Base-by-base conservation (phyloP, 1,140 invertebrate genomes). In the Arion vulgaris region DNA sequence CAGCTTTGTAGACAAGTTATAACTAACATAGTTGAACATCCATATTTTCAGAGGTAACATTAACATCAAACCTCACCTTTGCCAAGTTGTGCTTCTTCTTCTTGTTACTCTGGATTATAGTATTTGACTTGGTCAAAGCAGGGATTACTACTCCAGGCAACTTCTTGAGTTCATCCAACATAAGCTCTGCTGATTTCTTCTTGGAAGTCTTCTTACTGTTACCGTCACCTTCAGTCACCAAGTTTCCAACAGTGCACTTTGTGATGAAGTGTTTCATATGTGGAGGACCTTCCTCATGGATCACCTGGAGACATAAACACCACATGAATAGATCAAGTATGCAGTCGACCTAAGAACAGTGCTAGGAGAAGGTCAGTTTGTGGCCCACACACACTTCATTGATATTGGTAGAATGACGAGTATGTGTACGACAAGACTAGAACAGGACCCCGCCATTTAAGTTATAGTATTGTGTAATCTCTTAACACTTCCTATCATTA, bases 171-270 rank as follows among this genome's bases (percentile, higher is more conserved):
- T 98, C 95, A 38, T 96, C 95, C 45, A 99, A 92, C 97, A 99
- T 98, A 86, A 96, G 95, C 90, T 98, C 96, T 0, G 98, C 98
- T 1, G 98, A 97, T 77, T 95, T 94, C 88, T 98, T 98, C 91
- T 99, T 99, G 0, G 98, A 98, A 32, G 96, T 90, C 92, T 99
- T 99, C 93, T 99, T 99, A 74, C 97, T 97, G 86, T 98, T 97
- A 62, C 98, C 98, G 92, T 98, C 96, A 69, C 97, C 98, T 85
- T 98, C 95, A 7, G 96, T 97, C 68, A 95, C 93, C 90, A 94
- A 87, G 15, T 96, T 95, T 26, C 96, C 96, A 39, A 98, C 96
- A 72, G 93, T 95, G 90, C 97, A 98, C 81, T 72, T 80, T 0
- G 97, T 97, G 49, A 96, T 94, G 91, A 98, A 99, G 36, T 95